Evolutionary conservation across 2,888 invertebrate genomes (phyloP), one percentile per base, ranked within the genome.

Genomic region (Empis livida): DNA sequence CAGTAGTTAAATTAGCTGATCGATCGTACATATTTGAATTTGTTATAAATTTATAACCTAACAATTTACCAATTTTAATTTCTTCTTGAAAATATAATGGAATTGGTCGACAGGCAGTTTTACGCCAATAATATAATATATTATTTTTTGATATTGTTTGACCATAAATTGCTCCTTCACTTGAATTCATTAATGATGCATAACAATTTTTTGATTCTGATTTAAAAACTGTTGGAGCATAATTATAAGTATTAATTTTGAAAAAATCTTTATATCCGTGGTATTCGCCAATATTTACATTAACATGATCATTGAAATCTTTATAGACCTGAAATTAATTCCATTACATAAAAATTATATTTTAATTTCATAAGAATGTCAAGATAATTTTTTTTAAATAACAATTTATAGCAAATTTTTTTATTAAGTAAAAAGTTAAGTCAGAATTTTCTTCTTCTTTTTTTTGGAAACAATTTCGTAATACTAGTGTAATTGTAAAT

Each of bases 161-260:
- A 1, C 75, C 74, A 56, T 75, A 72, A 1, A 63, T 54, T 1
- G 82, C 76, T 0, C 84, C 85, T 63, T 84, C 85, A 0, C 82
- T 78, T 0, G 82, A 75, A 6, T 77, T 76, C 20, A 65, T 65
- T 5, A 83, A 68, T 13, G 72, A 72, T 51, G 80, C 78, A 47
- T 75, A 73, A 59, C 79, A 80, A 2, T 9, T 60, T 56, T 75
- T 67, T 2, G 20, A 38, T 48, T 57, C 55, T 6, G 54, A 54
- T 9, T 73, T 67, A 59, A 73, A 80, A 8, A 82, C 58, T 44
- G 73, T 71, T 0, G 72, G 68, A 0, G 70, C 63, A 0, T 80
- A 79, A 35, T 73, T 67, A 54, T 75, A 79, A 50, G 70, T 71
- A 54, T 80, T 73, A 3, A 82, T 77, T 43, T 74, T 68, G 61